Evolutionary conservation across 2,797 vertebrate genomes (phyloP), one percentile per base, ranked within the genome.

Genomic region (Carapus acus): DNA sequence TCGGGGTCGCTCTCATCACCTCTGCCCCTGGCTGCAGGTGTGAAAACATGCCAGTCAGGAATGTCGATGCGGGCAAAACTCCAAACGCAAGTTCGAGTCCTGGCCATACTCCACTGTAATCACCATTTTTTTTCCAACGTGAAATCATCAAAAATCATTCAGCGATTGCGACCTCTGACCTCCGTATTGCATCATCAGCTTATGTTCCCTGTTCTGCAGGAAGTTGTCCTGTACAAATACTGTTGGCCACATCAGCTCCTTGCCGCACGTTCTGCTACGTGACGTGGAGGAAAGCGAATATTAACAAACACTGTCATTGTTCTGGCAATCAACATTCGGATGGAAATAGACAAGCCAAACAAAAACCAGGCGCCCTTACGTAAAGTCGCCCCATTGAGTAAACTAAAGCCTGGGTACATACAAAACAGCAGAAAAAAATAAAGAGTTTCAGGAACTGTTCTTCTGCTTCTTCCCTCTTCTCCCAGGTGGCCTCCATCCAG

Each of bases 401-500:
- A 7, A 43, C 17, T n/a, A n/a, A n/a, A n/a, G n/a, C n/a, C n/a
- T n/a, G n/a, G n/a, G n/a, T n/a, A n/a, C n/a, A n/a, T n/a, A n/a
- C n/a, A n/a, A n/a, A n/a, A n/a, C n/a, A n/a, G n/a, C n/a, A n/a
- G n/a, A n/a, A n/a, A n/a, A n/a, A n/a, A n/a, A n/a, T n/a, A n/a
- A n/a, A n/a, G n/a, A n/a, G n/a, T n/a, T n/a, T n/a, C n/a, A n/a
- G n/a, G n/a, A n/a, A n/a, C n/a, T n/a, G n/a, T n/a, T n/a, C n/a
- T n/a, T n/a, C n/a, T n/a, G n/a, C n/a, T n/a, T n/a, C n/a, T n/a
- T n/a, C n/a, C n/a, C n/a, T 11, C 34, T 22, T 34, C 24, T 54
- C 56, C 17, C 59, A 87, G 85, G 82, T 91, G 46, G 54, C 85
- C 2, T 18, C 72, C 17, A 87, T 89, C 62, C 85, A 86, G 39